Percentiles rank a stretch among this genome's conserved stretches.
These are phyloP conservation scores for human (Homo sapiens) DNA, from an alignment of 2,113 vertebrate genomes.

Conservation along the genomic window GRCh38 chr2:171231001-171231500, in stretches of 20 bases:
- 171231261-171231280: background rate
- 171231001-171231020: background rate
- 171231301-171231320: background rate
- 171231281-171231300: background rate
- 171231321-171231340: background rate
- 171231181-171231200: background rate
- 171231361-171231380: background rate
- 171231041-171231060: background rate
- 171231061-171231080: too few relatives aligned
- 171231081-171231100: background rate
- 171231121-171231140: background rate
- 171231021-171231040: background rate
- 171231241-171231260: background rate
- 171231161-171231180: background rate
- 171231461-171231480: background rate
- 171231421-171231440: background rate
- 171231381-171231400: background rate
- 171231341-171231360: background rate
- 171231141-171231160: background rate
- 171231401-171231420: constrained; percentile 1
- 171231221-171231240: background rate
- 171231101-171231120: background rate
- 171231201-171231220: background rate
- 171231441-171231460: background rate
- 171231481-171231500: background rate